phyloP scores from a whole-genome alignment of 1,140 invertebrate species.

The Drosophila ercepeae region DNA sequence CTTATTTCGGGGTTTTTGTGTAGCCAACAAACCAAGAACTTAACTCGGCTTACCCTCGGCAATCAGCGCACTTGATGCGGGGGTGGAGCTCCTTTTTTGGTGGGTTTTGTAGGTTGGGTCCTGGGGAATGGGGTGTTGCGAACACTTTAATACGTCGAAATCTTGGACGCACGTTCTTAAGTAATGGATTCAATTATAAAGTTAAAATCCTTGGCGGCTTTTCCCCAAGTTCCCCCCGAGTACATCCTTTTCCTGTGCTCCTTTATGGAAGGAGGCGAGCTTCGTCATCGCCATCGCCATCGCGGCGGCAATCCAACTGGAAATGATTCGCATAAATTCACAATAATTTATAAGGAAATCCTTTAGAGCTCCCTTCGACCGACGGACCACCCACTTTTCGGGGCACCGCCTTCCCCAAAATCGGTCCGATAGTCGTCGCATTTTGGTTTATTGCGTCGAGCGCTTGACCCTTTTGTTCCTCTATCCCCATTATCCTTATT shows the following conservation, averaged over 20 bases:
- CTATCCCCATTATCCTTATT: slow-evolving; percentile 64
- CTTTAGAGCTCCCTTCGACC: slow-evolving; percentile 42
- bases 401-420: slow-evolving; percentile 13
- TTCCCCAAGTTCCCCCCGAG: neutral
- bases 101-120: neutral
- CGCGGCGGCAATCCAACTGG: slow-evolving; percentile 69
- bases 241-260: neutral
- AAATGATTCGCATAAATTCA: slow-evolving; percentile 82
- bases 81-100: neutral
- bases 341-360: slow-evolving; percentile 82
- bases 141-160: slow-evolving; percentile 79
- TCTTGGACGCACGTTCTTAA: slow-evolving; percentile 78
- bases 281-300: slow-evolving; percentile 43
- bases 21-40: slow-evolving; percentile 78
- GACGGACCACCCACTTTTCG: neutral
- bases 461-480: slow-evolving; percentile 77
- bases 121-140: slow-evolving; percentile 6
- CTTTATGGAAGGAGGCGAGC: neutral
- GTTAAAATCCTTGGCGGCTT: slow-evolving; percentile 78
- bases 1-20: slow-evolving; percentile 78
- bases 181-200: slow-evolving; percentile 82
- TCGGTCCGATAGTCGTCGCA: slow-evolving; percentile 39
- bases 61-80: slow-evolving; percentile 39
- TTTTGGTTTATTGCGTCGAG: slow-evolving; percentile 66
- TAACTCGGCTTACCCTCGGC: slow-evolving; percentile 58